Conservation (phyloP, 2,888 invertebrate species). For the Orthosia incerta region DNA sequence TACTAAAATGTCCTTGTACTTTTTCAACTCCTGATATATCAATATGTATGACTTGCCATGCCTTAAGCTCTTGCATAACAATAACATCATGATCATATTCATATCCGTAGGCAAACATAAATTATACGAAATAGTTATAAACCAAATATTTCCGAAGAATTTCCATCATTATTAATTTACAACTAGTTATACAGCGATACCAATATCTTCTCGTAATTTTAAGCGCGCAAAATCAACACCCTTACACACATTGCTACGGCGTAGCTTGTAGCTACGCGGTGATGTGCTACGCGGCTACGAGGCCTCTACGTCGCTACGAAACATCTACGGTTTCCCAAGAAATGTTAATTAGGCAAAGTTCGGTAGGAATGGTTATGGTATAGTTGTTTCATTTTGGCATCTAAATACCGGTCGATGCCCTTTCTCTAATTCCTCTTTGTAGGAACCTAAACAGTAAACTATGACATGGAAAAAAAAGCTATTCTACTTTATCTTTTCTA, state of each 20-base stretch:
- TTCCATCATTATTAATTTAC: conserved; percentile 10
- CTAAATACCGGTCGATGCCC: neutral
- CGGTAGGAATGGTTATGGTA: conserved; percentile 41
- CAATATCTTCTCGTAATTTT: conserved; percentile 28
- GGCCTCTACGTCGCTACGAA: conserved; percentile 47
- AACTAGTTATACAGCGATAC: conserved; percentile 18
- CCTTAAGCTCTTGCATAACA: neutral
- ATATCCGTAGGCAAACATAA: neutral
- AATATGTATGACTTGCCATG: too few relatives aligned
- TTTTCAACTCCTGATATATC: too few relatives aligned
- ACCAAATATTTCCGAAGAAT: conserved; percentile 19
- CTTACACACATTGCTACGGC: conserved; percentile 37
- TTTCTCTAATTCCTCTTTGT: neutral
- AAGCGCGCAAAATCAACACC: conserved; percentile 45
- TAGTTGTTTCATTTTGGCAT: neutral
- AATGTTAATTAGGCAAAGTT: conserved; percentile 63
- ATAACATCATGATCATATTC: neutral
- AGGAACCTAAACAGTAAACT: neutral
- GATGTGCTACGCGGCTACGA: conserved; percentile 28
- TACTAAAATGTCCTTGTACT: too few relatives aligned
- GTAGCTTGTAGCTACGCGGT: conserved; percentile 16
- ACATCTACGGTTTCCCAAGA: conserved; percentile 42
- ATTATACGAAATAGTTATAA: conserved; percentile 17
- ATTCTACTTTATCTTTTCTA: too few relatives aligned
- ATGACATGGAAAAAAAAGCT: too few relatives aligned